phyloP scores from a whole-genome alignment of 2,888 invertebrate species.

The Parasteatoda lunata region DNA sequence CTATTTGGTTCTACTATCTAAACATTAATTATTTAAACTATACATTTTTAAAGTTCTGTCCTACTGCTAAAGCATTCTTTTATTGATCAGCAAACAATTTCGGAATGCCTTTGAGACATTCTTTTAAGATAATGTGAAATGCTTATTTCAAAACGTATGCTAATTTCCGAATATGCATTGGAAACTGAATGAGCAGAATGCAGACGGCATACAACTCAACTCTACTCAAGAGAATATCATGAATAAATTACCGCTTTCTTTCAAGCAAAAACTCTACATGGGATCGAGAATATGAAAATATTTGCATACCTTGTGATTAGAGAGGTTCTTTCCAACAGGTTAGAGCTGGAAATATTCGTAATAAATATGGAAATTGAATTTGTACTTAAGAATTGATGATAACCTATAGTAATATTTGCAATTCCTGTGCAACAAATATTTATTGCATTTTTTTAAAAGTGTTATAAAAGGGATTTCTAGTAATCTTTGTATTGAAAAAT shows the following conservation, averaged over 20 bases:
- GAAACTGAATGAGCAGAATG: background rate
- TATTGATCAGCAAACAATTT: slow-evolving; percentile 5
- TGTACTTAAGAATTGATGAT: background rate
- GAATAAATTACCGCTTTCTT: slow-evolving; percentile 32
- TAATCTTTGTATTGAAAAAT: too few relatives aligned
- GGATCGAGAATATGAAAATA: background rate
- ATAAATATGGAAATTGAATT: slow-evolving; percentile 5
- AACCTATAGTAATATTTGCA: background rate
- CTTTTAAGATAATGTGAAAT: slow-evolving; percentile 1
- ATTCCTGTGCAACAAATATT: background rate
- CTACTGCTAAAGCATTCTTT: background rate
- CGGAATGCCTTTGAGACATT: background rate
- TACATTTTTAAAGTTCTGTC: too few relatives aligned
- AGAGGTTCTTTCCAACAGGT: background rate
- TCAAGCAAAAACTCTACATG: background rate
- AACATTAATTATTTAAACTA: too few relatives aligned
- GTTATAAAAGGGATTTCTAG: too few relatives aligned
- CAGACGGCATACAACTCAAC: background rate
- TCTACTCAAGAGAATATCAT: slow-evolving; percentile 16
- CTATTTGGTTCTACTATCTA: too few relatives aligned
- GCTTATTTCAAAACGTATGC: slow-evolving; percentile 19
- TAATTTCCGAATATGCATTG: slow-evolving; percentile 14
- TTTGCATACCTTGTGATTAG: background rate
- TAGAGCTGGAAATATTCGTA: background rate
- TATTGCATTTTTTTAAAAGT: too few relatives aligned